phyloP scores from a whole-genome alignment of 2,113 vertebrate genomes.

The Lucifuga dentata region DNA sequence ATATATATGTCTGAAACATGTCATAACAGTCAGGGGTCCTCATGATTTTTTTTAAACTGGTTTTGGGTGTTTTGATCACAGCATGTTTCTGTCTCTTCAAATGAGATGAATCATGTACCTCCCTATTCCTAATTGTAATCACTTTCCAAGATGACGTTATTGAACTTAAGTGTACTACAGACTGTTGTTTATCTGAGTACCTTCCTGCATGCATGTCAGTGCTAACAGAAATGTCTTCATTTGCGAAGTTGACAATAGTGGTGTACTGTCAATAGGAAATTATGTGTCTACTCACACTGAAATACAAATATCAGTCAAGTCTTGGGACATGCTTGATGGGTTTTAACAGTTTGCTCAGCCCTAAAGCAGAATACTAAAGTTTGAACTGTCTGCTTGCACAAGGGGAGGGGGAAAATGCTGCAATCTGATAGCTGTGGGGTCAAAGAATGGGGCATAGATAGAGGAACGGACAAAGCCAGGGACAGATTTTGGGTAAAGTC shows the following conservation, averaged over 20 bases:
- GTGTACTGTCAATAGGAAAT: neutral
- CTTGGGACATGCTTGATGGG: slow-evolving; percentile 28
- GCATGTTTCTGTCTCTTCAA: neutral
- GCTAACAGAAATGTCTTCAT: neutral
- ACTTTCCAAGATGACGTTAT: neutral
- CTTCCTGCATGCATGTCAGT: slow-evolving; percentile 3
- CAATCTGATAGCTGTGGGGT: slow-evolving; percentile 77
- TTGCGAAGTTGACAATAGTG: neutral
- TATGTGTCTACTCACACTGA: no score
- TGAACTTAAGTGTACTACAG: no score
- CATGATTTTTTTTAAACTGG: no score
- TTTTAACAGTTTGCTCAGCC: slow-evolving; percentile 42
- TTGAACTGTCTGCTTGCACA: slow-evolving; percentile 69
- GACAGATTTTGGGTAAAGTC: slow-evolving; percentile 45
- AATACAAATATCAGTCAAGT: neutral
- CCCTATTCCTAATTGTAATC: neutral
- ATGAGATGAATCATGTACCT: no score
- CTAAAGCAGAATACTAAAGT: slow-evolving; percentile 53
- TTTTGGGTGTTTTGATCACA: neutral
- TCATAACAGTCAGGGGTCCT: no score
- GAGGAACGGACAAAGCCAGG: slow-evolving; percentile 53
- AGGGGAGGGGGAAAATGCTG: slow-evolving; percentile 68
- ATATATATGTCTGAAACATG: no score
- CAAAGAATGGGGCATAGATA: slow-evolving; percentile 68
- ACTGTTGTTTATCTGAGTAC: neutral